Evolutionary conservation across 92 coral and sea anemone genomes (phyloP).

Genomic region (Zoanthus solanderi): DNA sequence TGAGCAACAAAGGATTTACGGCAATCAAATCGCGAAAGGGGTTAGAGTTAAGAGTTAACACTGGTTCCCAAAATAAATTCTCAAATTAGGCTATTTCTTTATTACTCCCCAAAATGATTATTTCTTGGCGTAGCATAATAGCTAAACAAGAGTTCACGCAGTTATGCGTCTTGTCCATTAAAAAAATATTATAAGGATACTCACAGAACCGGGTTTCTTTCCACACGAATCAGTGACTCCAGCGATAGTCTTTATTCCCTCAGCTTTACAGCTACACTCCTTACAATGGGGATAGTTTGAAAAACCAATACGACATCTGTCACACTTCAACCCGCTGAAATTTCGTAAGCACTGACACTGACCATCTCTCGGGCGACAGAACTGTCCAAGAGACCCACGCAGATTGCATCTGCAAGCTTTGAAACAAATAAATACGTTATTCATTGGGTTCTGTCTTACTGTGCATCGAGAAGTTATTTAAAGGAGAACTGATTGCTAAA

Average conservation of each 20-base stretch:
- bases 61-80: too few species aligned
- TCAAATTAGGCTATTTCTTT: too few species aligned
- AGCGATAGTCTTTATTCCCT: conserved; percentile 79
- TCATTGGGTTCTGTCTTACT: too few species aligned
- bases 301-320: conserved; percentile 88
- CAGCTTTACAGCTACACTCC: conserved; percentile 90
- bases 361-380: conserved; percentile 83
- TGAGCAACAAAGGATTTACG: too few species aligned
- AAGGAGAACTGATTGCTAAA: too few species aligned
- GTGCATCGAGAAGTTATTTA: too few species aligned
- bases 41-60: too few species aligned
- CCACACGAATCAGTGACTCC: conserved; percentile 76
- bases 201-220: conserved; percentile 13
- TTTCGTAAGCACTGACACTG: conserved; percentile 93
- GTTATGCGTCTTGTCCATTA: too few species aligned
- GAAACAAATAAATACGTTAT: neutral
- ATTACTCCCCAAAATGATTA: too few species aligned
- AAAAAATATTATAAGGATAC: neutral
- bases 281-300: conserved; percentile 90
- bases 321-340: conserved; percentile 87
- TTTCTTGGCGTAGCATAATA: too few species aligned
- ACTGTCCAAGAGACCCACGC: conserved; percentile 88
- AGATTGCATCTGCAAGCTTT: conserved; percentile 87
- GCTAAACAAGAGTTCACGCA: too few species aligned
- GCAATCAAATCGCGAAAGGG: too few species aligned